Percentiles rank a stretch among this genome's conserved stretches.
These are phyloP conservation scores for Ophiodon elongatus DNA, from an alignment of 2,113 vertebrate genomes.

Conservation along the genomic window DNA sequence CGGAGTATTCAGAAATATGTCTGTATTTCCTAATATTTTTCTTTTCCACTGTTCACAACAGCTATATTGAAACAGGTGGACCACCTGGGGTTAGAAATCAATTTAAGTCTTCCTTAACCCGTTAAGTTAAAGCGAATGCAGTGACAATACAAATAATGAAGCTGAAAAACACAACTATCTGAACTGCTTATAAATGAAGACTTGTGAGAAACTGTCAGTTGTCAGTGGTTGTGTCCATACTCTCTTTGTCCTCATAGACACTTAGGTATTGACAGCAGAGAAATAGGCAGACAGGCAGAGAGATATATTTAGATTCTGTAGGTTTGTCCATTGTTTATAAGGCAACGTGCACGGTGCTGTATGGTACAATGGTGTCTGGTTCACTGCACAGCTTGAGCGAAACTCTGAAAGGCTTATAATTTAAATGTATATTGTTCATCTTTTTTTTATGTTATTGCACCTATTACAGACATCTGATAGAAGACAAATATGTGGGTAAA, in stretches of 20 bases:
- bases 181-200: background rate
- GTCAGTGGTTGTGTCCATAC: background rate
- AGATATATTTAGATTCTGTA: background rate
- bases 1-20: background rate
- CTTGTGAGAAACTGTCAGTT: background rate
- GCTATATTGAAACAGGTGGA: background rate
- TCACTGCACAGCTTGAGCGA: slow-evolving; percentile 19
- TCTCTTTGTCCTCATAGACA: background rate
- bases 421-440: slow-evolving; percentile 70
- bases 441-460: slow-evolving; percentile 59
- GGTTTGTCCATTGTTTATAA: slow-evolving; percentile 21
- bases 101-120: background rate
- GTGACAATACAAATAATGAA: background rate
- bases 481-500: slow-evolving; percentile 67
- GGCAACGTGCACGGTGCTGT: slow-evolving; percentile 12
- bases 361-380: background rate
- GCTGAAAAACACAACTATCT: no score
- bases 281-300: background rate
- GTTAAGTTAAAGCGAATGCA: background rate
- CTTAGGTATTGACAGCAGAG: background rate
- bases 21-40: background rate
- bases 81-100: background rate
- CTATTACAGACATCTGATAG: slow-evolving; percentile 69
- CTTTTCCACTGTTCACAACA: background rate
- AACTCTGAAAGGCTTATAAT: slow-evolving; percentile 48